Base-by-base conservation (phyloP, 2,888 invertebrate species). In the Aphidius colemani region DNA sequence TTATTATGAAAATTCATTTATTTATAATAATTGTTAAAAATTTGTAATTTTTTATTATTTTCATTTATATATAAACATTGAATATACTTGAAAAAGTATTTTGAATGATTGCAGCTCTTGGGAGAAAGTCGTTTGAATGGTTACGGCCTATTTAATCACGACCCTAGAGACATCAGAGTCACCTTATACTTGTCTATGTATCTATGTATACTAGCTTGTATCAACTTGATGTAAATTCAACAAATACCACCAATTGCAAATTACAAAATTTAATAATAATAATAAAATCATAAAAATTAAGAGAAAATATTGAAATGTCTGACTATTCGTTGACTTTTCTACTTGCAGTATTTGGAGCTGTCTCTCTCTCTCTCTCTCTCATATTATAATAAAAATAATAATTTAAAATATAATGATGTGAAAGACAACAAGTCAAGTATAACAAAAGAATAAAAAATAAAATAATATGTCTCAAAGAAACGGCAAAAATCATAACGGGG, bases 91-190 rank as follows among this genome's bases (percentile, higher is more conserved):
- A 18, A 2, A 2, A 66, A 64, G 67, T 72, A 69, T 71, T 71
- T 71, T 70, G 62, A 62, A 64, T 70, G 53, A 64, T 71, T 70
- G 72, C 70, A 70, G 64, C 55, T 69, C 58, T 62, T 67, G 65
- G 72, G 78, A 78, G 78, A 78, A 78, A 78, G 78, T 77, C 72
- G 73, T 69, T 61, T 71, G 73, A 75, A 76, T 74, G 71, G 76
- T 76, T 74, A 76, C 76, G 76, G 74, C 74, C 76, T 78, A 77
- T 78, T 78, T 78, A 75, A 70, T 73, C 64, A 67, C 72, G 62
- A 18, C 51, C 63, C 18, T 49, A 30, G 30, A 53, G 59, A 63
- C 55, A 64, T 59, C 59, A 48, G 48, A 55, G 50, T 55, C 55
- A 53, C 53, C 30, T 39, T 43, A n/a, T n/a, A 53, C 41, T 53